Base-by-base conservation (phyloP, 53 echinoderm and acorn worm species). In the Patiria pectinifera region DNA sequence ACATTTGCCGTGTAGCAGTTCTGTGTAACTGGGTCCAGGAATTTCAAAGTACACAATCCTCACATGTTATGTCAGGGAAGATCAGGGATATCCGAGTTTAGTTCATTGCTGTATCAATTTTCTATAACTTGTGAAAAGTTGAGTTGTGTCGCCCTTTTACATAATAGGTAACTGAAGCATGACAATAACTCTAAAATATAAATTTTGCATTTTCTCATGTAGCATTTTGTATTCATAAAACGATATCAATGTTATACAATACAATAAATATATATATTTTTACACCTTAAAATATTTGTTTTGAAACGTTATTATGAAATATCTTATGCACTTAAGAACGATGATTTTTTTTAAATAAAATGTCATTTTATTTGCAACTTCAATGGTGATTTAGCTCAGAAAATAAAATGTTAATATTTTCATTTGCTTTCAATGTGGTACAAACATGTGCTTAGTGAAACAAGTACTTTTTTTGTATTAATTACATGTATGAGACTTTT, bases 211-310 rank as follows among this genome's bases (percentile, higher is more conserved):
- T 87, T 87, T 87, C 60, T 87, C 77, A 59, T 16, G 26, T 87
- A 78, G 61, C 78, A 15, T 87, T 87, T 87, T 87, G 87, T 87
- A 87, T 87, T 87, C 87, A 87, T 78, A 24, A 74, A 78, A 77
- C 11, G 48, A 74, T 48, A 49, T 78, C 62, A 3, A 62, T 71
- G 87, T 87, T 26, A 82, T 53, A 53, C 53, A 53, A 53, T 80
- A 80, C 75, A 74, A 87, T 13, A 45, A 87, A 87, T n/a, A 78
- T 87, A 87, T 87, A 87, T 87, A 87, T 87, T 87, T 87, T 87
- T 87, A 87, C 87, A 77, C 49, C 14, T 71, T 16, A 77, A 87
- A 78, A 46, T 59, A 74, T 75, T 59, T 71, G n/a, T 87, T 78
- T 78, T 71, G 1, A 60, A 48, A 62, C 35, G 58, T 76, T 48